These are phyloP conservation scores for Danaus plexippus DNA, from an alignment of 1,140 invertebrate species.

Conservation along the genomic window DNA sequence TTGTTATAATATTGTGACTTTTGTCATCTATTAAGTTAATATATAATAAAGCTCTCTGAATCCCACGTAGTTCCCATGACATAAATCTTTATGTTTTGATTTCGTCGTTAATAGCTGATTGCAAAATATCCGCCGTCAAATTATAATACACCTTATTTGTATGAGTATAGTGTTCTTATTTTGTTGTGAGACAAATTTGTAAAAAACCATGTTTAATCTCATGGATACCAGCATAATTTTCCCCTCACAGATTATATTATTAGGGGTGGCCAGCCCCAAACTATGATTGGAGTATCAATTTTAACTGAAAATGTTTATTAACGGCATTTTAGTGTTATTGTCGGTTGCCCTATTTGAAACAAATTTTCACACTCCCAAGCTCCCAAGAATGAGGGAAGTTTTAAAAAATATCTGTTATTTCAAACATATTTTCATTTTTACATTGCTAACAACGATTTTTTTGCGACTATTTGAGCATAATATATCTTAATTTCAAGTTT, in stretches of 20 bases:
- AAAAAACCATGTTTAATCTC: constrained; percentile 32
- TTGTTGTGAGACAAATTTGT: constrained; percentile 11
- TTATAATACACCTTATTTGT: constrained; percentile 14
- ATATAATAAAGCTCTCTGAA: constrained; percentile 23
- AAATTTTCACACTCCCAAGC: constrained; percentile 13
- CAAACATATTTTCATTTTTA: too few relatives aligned
- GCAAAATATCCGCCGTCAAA: constrained; percentile 28
- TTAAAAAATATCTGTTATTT: too few relatives aligned
- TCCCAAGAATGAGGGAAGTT: background rate
- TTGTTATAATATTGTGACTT: constrained; percentile 13
- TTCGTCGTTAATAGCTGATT: constrained; percentile 46
- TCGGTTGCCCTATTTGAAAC: constrained; percentile 14
- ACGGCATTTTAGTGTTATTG: constrained; percentile 25
- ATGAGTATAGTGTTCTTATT: constrained; percentile 16
- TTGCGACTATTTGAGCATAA: too few relatives aligned
- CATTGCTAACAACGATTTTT: too few relatives aligned
- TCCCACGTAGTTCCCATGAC: constrained; percentile 50
- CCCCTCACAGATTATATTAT: constrained; percentile 40
- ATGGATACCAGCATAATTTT: constrained; percentile 49
- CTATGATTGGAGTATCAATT: constrained; percentile 23
- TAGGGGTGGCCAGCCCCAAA: constrained; percentile 39
- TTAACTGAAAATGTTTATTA: constrained; percentile 43
- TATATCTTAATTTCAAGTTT: too few relatives aligned
- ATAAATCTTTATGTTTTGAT: constrained; percentile 63
- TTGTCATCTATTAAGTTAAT: constrained; percentile 1